phyloP scores from a whole-genome alignment of 2,888 invertebrate genomes.

The Drosophila atroscutellata region DNA sequence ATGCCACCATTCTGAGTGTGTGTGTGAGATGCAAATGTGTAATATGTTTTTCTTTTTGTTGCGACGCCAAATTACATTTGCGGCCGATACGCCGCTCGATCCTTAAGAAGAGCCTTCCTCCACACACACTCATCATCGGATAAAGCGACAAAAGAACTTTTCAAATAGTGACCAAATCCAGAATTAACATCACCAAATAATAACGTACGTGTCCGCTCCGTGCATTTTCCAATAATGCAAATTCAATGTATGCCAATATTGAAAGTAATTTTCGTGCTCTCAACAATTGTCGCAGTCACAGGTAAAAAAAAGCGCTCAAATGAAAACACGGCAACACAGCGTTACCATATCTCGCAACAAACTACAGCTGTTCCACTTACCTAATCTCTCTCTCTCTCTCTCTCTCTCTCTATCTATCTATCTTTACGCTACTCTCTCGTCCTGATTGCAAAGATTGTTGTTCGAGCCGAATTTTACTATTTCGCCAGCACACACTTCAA shows the following conservation, averaged over 20 bases:
- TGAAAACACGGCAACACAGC: slow-evolving; percentile 31
- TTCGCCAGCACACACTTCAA: slow-evolving; percentile 82
- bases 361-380: slow-evolving; percentile 31
- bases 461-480: slow-evolving; percentile 84
- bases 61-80: slow-evolving; percentile 77
- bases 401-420: background rate
- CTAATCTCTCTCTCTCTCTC: background rate
- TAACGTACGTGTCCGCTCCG: slow-evolving; percentile 37
- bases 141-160: slow-evolving; percentile 18
- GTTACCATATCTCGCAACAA: slow-evolving; percentile 48
- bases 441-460: slow-evolving; percentile 80
- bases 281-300: slow-evolving; percentile 84
- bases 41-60: slow-evolving; percentile 72
- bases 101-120: slow-evolving; percentile 49
- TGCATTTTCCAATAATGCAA: slow-evolving; percentile 68
- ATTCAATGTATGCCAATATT: slow-evolving; percentile 75
- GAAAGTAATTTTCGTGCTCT: slow-evolving; percentile 84
- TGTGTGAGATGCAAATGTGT: slow-evolving; percentile 72
- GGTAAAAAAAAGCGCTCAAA: slow-evolving; percentile 62
- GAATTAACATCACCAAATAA: background rate
- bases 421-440: background rate
- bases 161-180: background rate
- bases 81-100: slow-evolving; percentile 75
- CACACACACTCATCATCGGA: slow-evolving; percentile 22
- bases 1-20: slow-evolving; percentile 5